Evolutionary conservation across 2,113 vertebrate genomes (phyloP).

Genomic region (Hydrolagus affinis): DNA sequence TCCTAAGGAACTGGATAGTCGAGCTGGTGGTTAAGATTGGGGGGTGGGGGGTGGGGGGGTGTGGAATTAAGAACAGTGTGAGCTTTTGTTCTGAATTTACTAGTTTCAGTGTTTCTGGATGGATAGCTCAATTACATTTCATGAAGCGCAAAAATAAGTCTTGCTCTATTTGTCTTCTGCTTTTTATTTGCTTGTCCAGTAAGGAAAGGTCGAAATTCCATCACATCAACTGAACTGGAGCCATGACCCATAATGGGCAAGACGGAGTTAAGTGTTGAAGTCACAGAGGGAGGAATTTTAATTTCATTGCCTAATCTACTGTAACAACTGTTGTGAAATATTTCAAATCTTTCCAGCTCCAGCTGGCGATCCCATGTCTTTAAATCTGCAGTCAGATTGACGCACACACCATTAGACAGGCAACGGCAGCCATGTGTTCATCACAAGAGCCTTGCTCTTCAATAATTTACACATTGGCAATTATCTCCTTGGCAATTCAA

Average conservation of each 20-base stretch:
- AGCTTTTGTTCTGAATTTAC: neutral
- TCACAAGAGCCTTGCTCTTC: neutral
- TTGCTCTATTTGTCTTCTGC: neutral
- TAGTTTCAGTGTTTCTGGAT: too few species aligned
- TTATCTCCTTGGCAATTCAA: neutral
- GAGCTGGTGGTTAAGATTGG: too few species aligned
- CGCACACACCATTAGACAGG: neutral
- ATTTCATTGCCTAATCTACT: neutral
- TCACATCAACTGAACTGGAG: neutral
- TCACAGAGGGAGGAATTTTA: neutral
- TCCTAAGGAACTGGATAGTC: too few species aligned
- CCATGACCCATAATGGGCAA: neutral
- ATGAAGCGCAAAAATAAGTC: neutral
- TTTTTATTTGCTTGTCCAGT: neutral
- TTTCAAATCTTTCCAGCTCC: neutral
- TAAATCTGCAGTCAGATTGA: neutral
- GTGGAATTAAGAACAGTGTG: neutral
- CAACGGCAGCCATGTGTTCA: too few species aligned
- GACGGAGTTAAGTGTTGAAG: neutral
- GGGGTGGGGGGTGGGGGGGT: too few species aligned
- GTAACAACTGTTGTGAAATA: neutral
- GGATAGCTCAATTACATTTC: neutral
- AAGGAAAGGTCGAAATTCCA: neutral
- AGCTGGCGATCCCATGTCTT: constrained; percentile 1
- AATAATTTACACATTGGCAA: neutral